These are phyloP conservation scores for Glossosoma conforme DNA, from an alignment of 1,140 invertebrate genomes.

Conservation along the genomic window DNA sequence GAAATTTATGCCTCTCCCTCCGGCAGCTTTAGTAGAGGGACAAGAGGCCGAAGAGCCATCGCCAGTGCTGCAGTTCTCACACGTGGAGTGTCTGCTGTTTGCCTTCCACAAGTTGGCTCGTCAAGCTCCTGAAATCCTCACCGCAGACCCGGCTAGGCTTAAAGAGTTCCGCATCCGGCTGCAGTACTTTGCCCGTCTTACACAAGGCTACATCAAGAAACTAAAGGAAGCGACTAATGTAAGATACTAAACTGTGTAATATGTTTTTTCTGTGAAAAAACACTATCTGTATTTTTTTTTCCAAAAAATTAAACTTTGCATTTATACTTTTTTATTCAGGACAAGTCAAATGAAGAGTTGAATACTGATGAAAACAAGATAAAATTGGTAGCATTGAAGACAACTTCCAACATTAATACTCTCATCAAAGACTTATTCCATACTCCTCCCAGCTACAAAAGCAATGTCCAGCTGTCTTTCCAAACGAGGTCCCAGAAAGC, in stretches of 20 bases:
- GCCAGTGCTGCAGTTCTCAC: slow-evolving; percentile 84
- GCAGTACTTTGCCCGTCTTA: slow-evolving; percentile 88
- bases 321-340: slow-evolving; percentile 39
- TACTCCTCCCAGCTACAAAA: slow-evolving; percentile 88
- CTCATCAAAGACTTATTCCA: slow-evolving; percentile 94
- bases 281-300: no score
- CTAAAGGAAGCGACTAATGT: slow-evolving; percentile 75
- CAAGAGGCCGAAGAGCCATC: slow-evolving; percentile 51
- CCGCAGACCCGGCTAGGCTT: slow-evolving; percentile 70
- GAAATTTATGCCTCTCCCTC: slow-evolving; percentile 76
- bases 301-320: background rate
- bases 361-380: slow-evolving; percentile 80
- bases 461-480: slow-evolving; percentile 81
- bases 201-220: slow-evolving; percentile 89
- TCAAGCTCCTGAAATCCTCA: slow-evolving; percentile 67
- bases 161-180: slow-evolving; percentile 86
- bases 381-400: slow-evolving; percentile 80
- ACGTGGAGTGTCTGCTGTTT: slow-evolving; percentile 90
- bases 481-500: slow-evolving; percentile 59
- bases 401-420: slow-evolving; percentile 88
- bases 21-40: slow-evolving; percentile 52
- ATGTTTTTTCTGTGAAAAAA: background rate
- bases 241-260: slow-evolving; percentile 15
- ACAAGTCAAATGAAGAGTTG: slow-evolving; percentile 67
- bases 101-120: slow-evolving; percentile 84